Evolutionary conservation across 2,113 vertebrate genomes (phyloP).

Genomic region (Syngnathoides biaculeatus): DNA sequence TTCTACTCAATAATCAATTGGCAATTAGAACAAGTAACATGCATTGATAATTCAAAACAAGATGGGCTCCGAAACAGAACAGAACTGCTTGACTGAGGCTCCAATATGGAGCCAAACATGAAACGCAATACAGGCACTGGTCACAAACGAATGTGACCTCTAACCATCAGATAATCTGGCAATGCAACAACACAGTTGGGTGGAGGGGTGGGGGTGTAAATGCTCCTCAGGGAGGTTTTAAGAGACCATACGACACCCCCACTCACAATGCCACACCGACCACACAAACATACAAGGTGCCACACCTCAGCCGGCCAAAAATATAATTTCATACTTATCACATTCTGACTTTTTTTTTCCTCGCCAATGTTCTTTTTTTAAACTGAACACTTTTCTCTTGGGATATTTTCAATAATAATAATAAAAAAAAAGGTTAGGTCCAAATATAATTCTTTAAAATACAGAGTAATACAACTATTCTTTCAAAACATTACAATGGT

Average conservation of each 20-base stretch:
- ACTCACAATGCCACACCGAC: slow-evolving; percentile 1
- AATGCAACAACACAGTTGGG: slow-evolving; percentile 32
- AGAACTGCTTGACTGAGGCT: slow-evolving; percentile 39
- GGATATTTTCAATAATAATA: no score
- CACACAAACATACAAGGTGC: background rate
- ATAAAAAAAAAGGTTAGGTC: no score
- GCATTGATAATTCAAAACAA: slow-evolving; percentile 33
- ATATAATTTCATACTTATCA: no score
- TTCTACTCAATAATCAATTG: no score
- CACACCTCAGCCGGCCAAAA: slow-evolving; percentile 27
- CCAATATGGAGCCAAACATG: slow-evolving; percentile 45
- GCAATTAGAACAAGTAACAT: background rate
- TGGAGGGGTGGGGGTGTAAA: slow-evolving; percentile 20
- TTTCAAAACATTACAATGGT: no score
- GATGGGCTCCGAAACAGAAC: slow-evolving; percentile 46
- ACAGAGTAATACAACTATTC: no score
- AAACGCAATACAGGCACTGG: slow-evolving; percentile 49
- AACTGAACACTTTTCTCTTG: no score
- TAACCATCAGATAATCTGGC: slow-evolving; percentile 17
- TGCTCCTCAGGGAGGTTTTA: slow-evolving; percentile 38
- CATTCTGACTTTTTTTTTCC: no score
- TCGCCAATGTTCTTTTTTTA: no score
- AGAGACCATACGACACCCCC: slow-evolving; percentile 10
- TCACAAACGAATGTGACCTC: slow-evolving; percentile 47
- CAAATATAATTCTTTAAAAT: no score